Conservation (phyloP, 2,888 invertebrate species). For the Salticus scenicus region DNA sequence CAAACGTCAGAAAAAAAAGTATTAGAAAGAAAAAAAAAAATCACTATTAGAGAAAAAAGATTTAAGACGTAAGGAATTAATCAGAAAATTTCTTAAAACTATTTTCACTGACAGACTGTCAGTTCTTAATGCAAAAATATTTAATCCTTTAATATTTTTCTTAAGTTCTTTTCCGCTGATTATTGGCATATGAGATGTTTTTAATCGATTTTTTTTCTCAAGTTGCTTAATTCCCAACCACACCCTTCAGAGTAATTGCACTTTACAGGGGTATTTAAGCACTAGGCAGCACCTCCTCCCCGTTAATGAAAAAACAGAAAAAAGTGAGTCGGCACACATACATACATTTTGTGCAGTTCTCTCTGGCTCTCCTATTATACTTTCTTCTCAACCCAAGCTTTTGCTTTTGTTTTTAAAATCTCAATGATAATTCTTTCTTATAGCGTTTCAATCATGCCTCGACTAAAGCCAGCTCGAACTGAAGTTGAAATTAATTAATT, state of each 20-base stretch:
- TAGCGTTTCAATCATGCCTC: slow-evolving; percentile 58
- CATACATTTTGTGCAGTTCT: background rate
- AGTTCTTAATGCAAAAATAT: slow-evolving; percentile 56
- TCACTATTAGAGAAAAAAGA: slow-evolving; percentile 4
- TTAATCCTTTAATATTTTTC: slow-evolving; percentile 49
- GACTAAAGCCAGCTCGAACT: slow-evolving; percentile 38
- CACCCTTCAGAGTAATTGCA: slow-evolving; percentile 48
- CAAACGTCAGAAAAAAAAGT: slow-evolving; percentile 28
- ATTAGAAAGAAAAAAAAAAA: slow-evolving; percentile 25
- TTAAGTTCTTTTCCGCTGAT: slow-evolving; percentile 47
- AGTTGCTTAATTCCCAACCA: slow-evolving; percentile 50
- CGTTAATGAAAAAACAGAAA: background rate
- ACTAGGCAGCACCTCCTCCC: slow-evolving; percentile 8
- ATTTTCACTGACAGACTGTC: slow-evolving; percentile 45
- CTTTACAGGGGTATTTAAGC: slow-evolving; percentile 61
- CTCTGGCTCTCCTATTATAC: background rate
- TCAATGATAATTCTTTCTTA: slow-evolving; percentile 58
- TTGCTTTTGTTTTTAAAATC: slow-evolving; percentile 8
- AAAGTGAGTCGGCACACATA: background rate
- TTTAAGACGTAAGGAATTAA: slow-evolving; percentile 25
- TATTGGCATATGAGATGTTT: slow-evolving; percentile 58
- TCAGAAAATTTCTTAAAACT: slow-evolving; percentile 24
- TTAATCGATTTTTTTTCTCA: slow-evolving; percentile 38
- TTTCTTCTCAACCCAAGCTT: background rate
- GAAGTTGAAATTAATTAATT: slow-evolving; percentile 68